These are phyloP conservation scores for Porites australiensis DNA, from an alignment of 64 coral and sea anemone genomes.

Conservation along the genomic window DNA sequence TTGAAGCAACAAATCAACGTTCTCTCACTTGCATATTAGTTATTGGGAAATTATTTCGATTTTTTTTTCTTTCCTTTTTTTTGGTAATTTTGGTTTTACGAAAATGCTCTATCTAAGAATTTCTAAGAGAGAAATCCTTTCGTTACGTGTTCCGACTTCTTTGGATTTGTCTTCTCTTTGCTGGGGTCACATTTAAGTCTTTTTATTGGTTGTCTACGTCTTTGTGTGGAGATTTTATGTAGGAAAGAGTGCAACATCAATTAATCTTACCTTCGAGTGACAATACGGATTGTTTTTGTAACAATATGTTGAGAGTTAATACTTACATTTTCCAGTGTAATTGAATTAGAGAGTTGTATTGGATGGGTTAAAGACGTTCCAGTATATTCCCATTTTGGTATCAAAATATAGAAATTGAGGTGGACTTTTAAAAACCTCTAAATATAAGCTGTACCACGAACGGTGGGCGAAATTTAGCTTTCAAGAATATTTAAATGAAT, in stretches of 20 bases:
- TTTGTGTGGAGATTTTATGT: no score
- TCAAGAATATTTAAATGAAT: no score
- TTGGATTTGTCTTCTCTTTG: background rate
- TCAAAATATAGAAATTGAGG: no score
- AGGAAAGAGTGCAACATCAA: background rate
- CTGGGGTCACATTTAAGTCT: no score
- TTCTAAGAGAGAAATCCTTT: background rate
- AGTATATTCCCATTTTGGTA: no score
- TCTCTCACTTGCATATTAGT: conserved; percentile 13
- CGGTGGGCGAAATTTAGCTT: background rate
- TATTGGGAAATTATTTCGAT: background rate
- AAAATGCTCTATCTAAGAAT: background rate
- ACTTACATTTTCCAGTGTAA: background rate
- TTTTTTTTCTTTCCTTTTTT: background rate
- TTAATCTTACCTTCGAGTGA: background rate
- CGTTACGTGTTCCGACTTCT: background rate
- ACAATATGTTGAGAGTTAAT: background rate
- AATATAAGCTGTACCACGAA: background rate
- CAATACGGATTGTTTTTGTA: background rate
- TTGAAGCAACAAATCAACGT: conserved; percentile 45
- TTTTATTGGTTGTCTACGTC: no score
- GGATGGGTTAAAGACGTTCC: no score
- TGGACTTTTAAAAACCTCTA: background rate
- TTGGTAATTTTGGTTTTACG: background rate
- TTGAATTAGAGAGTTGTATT: background rate